Evolutionary conservation across 1,140 invertebrate species (phyloP).

Genomic region (Cotesia vestalis): DNA sequence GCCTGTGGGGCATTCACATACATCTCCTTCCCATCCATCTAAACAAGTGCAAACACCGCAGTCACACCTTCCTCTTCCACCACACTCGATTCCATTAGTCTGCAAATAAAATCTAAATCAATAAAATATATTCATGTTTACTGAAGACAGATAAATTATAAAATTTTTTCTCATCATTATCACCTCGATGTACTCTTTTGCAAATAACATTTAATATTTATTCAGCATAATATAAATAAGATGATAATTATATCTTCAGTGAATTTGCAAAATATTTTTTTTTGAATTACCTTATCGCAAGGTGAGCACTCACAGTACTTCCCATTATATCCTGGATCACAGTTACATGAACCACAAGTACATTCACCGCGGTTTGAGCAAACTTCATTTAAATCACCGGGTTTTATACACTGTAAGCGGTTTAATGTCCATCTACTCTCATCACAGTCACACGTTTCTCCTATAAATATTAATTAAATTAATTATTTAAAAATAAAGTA

Average conservation of each 20-base stretch:
- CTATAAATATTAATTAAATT: constrained; percentile 33
- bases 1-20: constrained; percentile 48
- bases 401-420: constrained; percentile 41
- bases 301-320: constrained; percentile 50
- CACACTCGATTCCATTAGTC: constrained; percentile 49
- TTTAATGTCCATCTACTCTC: constrained; percentile 41
- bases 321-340: constrained; percentile 48
- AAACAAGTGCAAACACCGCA: constrained; percentile 48
- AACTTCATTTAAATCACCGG: constrained; percentile 22
- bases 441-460: constrained; percentile 49
- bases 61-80: constrained; percentile 44
- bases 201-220: constrained; percentile 4
- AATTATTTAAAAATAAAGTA: too few relatives aligned
- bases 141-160: too few relatives aligned
- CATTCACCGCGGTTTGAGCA: constrained; percentile 51
- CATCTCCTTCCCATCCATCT: constrained; percentile 47
- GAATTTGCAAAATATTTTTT: neutral
- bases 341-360: constrained; percentile 46
- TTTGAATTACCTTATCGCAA: constrained; percentile 48
- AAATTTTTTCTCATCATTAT: neutral
- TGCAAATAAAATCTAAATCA: constrained; percentile 29
- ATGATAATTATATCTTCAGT: neutral
- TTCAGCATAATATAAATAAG: neutral
- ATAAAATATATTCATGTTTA: too few relatives aligned
- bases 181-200: too few relatives aligned